Base-by-base conservation (phyloP, 2,113 vertebrate species). In the Gnathochromis pfefferi region DNA sequence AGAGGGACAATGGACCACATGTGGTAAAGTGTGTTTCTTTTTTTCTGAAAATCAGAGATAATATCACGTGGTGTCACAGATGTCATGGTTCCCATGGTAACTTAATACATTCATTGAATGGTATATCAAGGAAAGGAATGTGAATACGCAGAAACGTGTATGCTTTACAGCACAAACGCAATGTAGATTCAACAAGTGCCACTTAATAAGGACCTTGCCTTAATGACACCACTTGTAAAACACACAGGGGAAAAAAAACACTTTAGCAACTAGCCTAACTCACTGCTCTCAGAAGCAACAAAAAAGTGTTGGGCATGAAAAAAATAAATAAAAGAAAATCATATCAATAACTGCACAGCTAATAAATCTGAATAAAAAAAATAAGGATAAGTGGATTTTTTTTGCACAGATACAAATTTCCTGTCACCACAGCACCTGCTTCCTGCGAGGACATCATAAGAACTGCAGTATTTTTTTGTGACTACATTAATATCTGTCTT, bases 51-150 rank as follows among this genome's bases (percentile, higher is more conserved):
- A 58, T 73, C 58, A 90, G 40, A 81, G 86, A 82, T 86, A 57
- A 91, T 73, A 90, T 83, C 88, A 90, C 51, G 8, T 89, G 85
- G 65, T 70, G 79, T 84, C 86, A 90, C 87, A 79, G 87, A 90
- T 91, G 86, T 87, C 89, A 93, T 90, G 80, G 95, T 95, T 95
- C 54, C 94, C 94, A 95, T 94, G 92, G 94, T 54, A 95, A 96
- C 93, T 13, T 17, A 9, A 65, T 53, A 54, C 55, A 87, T 91
- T 87, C 63, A 91, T 17, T 47, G 31, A 90, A 60, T 45, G 45
- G n/a, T 79, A 75, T 87, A 82, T 90, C 47, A 79, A 80, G 40
- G 6, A 12, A 75, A 79, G 19, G 82, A 85, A 87, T 42, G 35
- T 6, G 2, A 84, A 84, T 68, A 80, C 17, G 10, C 78, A 73